These are phyloP conservation scores for Octomys mimax DNA, from an alignment of 2,797 vertebrate genomes.

Conservation along the genomic window DNA sequence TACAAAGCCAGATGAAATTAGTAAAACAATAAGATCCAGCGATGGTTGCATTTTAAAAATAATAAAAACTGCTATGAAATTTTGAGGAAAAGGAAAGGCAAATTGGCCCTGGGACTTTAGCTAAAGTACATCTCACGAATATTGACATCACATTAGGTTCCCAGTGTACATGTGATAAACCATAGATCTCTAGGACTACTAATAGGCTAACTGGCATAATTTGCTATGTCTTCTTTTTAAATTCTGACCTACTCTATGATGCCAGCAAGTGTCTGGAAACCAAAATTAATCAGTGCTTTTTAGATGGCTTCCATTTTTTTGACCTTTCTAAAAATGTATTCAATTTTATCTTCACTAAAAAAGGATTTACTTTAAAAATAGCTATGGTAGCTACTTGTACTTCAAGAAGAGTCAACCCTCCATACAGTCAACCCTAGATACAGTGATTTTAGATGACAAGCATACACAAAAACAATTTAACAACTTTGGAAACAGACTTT, in stretches of 20 bases:
- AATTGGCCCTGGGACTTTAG: not conserved
- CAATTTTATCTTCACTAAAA: conserved; percentile 9
- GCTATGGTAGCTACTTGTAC: not conserved
- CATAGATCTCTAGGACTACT: not conserved
- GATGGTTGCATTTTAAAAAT: not conserved
- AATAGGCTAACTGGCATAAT: not conserved
- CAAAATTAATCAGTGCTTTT: conserved; percentile 51
- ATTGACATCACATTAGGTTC: not conserved
- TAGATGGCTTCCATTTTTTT: not conserved
- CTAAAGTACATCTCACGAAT: not conserved
- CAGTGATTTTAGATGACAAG: conserved; percentile 3
- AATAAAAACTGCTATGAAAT: conserved; percentile 15
- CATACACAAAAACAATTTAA: not conserved
- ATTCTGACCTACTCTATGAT: conserved; percentile 3
- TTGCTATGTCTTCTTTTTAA: not conserved
- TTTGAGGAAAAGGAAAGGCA: conserved; percentile 14
- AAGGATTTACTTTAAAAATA: conserved; percentile 18
- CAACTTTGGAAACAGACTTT: not conserved
- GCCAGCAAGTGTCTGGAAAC: not conserved
- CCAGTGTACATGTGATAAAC: not conserved
- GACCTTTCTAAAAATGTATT: conserved; percentile 33
- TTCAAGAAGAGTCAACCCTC: conserved; percentile 20
- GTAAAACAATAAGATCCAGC: not conserved
- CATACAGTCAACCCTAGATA: not conserved
- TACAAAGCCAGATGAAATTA: not conserved